These are phyloP conservation scores for Rhagoletis zephyria DNA, from an alignment of 1,140 invertebrate species.

Conservation along the genomic window DNA sequence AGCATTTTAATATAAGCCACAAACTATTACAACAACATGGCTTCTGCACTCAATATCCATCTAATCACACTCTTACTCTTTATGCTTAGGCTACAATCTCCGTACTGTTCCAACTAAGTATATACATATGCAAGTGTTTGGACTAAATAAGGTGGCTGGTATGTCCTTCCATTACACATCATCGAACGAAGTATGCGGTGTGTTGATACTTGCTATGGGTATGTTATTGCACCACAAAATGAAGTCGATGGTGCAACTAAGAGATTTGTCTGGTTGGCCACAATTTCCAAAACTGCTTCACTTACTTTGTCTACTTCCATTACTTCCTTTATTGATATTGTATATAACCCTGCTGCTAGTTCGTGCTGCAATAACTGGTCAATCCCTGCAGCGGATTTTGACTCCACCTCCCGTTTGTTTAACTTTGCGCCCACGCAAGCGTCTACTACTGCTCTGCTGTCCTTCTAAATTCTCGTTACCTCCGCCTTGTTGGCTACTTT, in stretches of 20 bases:
- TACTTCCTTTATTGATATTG: neutral
- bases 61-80: neutral
- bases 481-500: neutral
- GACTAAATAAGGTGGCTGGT: neutral
- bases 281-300: neutral
- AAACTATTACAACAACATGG: neutral
- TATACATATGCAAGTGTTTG: too few relatives aligned
- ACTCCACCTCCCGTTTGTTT: neutral
- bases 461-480: neutral
- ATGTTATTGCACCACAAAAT: conserved; percentile 1
- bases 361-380: neutral
- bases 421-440: neutral
- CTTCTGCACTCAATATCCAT: neutral
- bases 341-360: neutral
- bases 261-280: neutral
- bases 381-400: neutral
- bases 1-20: neutral
- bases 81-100: neutral
- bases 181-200: too few relatives aligned
- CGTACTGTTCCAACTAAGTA: neutral
- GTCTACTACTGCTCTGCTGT: neutral
- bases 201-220: neutral
- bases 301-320: neutral
- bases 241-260: neutral
- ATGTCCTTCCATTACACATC: too few relatives aligned